Evolutionary conservation across 2,113 vertebrate genomes (phyloP).

Genomic region (Indicator maculatus): DNA sequence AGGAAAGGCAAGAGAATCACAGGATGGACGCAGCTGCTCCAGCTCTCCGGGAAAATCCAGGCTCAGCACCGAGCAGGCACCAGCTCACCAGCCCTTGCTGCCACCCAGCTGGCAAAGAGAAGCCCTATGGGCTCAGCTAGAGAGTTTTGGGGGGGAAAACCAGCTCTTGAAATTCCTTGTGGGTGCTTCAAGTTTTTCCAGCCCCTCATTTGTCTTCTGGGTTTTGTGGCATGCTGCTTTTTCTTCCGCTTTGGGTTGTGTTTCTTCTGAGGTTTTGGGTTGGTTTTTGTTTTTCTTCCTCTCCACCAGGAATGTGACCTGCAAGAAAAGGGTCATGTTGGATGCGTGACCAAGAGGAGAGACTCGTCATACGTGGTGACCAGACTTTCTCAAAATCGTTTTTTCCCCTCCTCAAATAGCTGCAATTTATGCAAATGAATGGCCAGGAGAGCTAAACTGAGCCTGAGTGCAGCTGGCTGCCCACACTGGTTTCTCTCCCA

Average conservation of each 20-base stretch:
- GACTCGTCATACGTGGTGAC: background rate
- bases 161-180: background rate
- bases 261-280: background rate
- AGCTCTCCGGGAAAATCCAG: background rate
- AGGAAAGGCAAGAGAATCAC: background rate
- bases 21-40: fast-evolving
- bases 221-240: background rate
- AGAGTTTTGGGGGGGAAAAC: no score
- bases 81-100: fast-evolving
- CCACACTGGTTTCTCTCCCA: background rate
- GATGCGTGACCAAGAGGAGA: background rate
- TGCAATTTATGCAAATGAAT: background rate
- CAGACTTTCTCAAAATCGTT: background rate
- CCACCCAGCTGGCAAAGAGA: background rate
- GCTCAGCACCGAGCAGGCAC: background rate
- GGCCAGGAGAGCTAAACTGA: background rate
- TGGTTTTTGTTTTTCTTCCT: background rate
- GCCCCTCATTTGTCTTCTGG: background rate
- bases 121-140: background rate
- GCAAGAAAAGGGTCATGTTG: background rate
- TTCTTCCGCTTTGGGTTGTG: background rate
- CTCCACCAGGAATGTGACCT: background rate
- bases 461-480: background rate
- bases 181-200: constrained; percentile 36
- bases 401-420: background rate